Conservation (phyloP, 2,888 invertebrate genomes). For the Dryomyza anilis region DNA sequence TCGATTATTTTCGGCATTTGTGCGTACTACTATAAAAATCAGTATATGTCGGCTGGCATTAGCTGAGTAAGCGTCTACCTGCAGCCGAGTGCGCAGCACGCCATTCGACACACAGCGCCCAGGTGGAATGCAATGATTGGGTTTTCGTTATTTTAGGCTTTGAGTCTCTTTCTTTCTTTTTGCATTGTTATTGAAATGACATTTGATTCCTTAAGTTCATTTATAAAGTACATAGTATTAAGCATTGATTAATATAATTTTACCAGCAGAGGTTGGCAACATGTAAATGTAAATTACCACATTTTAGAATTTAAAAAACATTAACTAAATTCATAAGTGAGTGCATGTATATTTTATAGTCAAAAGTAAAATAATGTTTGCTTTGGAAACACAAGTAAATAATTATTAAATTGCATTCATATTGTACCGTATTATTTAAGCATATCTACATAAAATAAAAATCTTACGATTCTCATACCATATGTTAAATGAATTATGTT, state of each 20-base stretch:
- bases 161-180: neutral
- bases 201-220: slow-evolving; percentile 1
- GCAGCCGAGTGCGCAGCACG: slow-evolving; percentile 37
- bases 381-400: too few species aligned
- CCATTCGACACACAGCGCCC: slow-evolving; percentile 39
- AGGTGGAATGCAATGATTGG: slow-evolving; percentile 45
- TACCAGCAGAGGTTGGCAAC: neutral
- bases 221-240: slow-evolving; percentile 2
- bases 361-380: neutral
- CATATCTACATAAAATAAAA: neutral
- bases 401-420: too few species aligned
- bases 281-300: neutral
- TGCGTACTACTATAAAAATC: slow-evolving; percentile 60
- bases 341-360: neutral
- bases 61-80: slow-evolving; percentile 54
- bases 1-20: slow-evolving; percentile 60
- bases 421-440: neutral
- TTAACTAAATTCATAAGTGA: slow-evolving; percentile 1
- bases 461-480: neutral
- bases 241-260: neutral
- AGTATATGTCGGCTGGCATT: slow-evolving; percentile 56
- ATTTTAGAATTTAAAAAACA: neutral
- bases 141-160: slow-evolving; percentile 44
- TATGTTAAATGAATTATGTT: neutral
- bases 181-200: neutral